Percentiles rank a stretch among this genome's conserved stretches.
phyloP scores from a whole-genome alignment of 2,888 invertebrate genomes.

The Alcis repandata region DNA sequence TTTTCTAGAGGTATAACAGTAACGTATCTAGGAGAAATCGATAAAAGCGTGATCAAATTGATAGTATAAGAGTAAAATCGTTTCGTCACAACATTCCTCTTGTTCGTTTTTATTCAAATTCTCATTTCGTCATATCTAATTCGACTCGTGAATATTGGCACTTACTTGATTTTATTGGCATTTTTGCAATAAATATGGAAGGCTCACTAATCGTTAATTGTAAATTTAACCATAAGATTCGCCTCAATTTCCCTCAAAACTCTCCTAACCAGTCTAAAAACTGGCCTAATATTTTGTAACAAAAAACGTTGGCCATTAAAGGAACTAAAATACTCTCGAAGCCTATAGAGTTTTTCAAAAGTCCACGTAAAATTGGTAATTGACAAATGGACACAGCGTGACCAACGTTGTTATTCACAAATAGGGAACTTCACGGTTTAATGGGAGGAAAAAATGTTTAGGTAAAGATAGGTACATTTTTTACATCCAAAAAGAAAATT shows the following conservation, averaged over 20 bases:
- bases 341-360: slow-evolving; percentile 44
- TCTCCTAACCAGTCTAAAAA: slow-evolving; percentile 22
- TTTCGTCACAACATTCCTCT: background rate
- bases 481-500: background rate
- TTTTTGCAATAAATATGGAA: background rate
- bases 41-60: background rate
- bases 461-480: slow-evolving; percentile 14
- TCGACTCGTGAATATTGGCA: slow-evolving; percentile 12
- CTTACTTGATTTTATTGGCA: slow-evolving; percentile 6
- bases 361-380: slow-evolving; percentile 63
- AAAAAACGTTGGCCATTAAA: slow-evolving; percentile 45
- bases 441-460: slow-evolving; percentile 41
- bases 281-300: slow-evolving; percentile 41
- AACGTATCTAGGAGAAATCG: too few species aligned
- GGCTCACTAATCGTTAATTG: background rate
- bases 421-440: slow-evolving; percentile 52
- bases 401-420: slow-evolving; percentile 54
- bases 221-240: slow-evolving; percentile 7
- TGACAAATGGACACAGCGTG: slow-evolving; percentile 51
- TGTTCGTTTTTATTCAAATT: background rate
- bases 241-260: slow-evolving; percentile 5
- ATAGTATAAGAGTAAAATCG: background rate
- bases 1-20: too few species aligned
- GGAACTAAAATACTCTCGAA: slow-evolving; percentile 48
- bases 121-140: slow-evolving; percentile 1